These are phyloP conservation scores for Danaus melanippus DNA, from an alignment of 1,140 invertebrate species.

Conservation along the genomic window DNA sequence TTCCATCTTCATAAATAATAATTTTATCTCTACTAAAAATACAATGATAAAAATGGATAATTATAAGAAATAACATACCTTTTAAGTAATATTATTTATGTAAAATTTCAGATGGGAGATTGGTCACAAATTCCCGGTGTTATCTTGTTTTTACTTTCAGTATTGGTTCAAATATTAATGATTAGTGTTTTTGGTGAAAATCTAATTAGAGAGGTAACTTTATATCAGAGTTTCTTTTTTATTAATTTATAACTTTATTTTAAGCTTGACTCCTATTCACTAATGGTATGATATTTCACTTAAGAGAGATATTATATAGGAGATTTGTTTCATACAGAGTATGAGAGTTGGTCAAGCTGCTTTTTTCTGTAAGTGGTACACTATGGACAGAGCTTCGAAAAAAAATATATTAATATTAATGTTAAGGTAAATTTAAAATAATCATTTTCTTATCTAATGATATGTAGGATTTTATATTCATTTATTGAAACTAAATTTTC, in stretches of 20 bases:
- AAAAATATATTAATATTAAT: slow-evolving; percentile 46
- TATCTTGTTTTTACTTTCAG: slow-evolving; percentile 44
- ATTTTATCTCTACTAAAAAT: too few relatives aligned
- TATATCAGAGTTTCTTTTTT: slow-evolving; percentile 1
- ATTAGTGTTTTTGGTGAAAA: slow-evolving; percentile 58
- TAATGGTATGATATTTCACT: slow-evolving; percentile 1
- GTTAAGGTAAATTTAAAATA: slow-evolving; percentile 34
- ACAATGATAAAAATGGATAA: too few relatives aligned
- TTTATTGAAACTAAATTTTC: too few relatives aligned
- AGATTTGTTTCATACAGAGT: slow-evolving; percentile 32
- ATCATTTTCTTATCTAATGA: not conserved
- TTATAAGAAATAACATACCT: too few relatives aligned
- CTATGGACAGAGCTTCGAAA: slow-evolving; percentile 43
- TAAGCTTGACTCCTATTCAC: not conserved
- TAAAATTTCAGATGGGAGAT: slow-evolving; percentile 35
- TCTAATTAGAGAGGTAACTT: slow-evolving; percentile 46
- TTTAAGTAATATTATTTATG: slow-evolving; percentile 8
- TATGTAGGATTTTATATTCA: too few relatives aligned
- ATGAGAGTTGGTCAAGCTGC: slow-evolving; percentile 38
- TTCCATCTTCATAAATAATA: too few relatives aligned
- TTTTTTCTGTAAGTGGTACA: slow-evolving; percentile 45
- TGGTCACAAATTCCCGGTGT: slow-evolving; percentile 40
- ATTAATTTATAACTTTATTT: not conserved
- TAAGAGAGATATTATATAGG: too few relatives aligned
- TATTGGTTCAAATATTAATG: slow-evolving; percentile 53